phyloP scores from a whole-genome alignment of 2,888 invertebrate genomes.

The Dinocampus coccinellae region DNA sequence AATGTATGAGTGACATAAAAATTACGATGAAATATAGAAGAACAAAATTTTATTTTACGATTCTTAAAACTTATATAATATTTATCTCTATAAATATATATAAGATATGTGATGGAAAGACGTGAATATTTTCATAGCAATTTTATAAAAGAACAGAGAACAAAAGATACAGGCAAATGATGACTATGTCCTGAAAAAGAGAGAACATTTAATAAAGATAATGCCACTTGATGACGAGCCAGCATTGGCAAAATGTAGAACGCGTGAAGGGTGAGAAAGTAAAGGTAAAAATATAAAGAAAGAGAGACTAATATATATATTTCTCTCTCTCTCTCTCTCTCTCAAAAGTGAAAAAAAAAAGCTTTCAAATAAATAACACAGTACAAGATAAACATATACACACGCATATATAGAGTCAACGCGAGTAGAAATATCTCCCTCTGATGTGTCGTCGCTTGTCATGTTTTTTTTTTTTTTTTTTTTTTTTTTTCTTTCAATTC shows the following conservation, averaged over 20 bases:
- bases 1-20: background rate
- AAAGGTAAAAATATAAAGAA: background rate
- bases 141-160: constrained; percentile 17
- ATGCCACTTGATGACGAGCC: background rate
- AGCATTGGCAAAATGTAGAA: background rate
- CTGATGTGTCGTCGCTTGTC: background rate
- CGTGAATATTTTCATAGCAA: constrained; percentile 4
- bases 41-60: background rate
- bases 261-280: background rate
- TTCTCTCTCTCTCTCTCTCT: background rate
- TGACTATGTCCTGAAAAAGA: constrained; percentile 1
- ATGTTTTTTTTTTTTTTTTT: too few relatives aligned
- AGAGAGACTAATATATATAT: background rate
- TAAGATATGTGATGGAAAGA: background rate
- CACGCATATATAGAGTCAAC: background rate
- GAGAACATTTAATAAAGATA: constrained; percentile 29
- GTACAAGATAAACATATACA: background rate
- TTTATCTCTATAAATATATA: background rate
- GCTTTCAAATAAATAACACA: constrained; percentile 20
- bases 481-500: too few relatives aligned
- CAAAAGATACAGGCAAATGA: constrained; percentile 1
- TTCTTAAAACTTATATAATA: background rate
- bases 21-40: background rate
- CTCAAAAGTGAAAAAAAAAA: background rate
- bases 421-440: background rate